phyloP scores from a whole-genome alignment of 2,797 vertebrate genomes.

The Sebastes wilsoni region DNA sequence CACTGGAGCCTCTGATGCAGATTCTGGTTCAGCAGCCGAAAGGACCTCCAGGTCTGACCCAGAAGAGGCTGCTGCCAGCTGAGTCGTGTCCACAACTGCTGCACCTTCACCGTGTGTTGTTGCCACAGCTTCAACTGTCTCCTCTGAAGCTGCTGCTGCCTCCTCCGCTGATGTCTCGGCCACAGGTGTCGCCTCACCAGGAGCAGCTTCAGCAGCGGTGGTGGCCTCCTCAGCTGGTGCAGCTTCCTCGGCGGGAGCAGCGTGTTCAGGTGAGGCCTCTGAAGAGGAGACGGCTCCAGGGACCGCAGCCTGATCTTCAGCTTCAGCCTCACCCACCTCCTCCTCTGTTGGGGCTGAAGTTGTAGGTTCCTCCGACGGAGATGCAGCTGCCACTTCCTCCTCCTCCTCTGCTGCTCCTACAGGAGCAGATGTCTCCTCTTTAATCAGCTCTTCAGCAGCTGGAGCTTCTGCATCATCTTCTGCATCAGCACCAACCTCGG shows the following conservation, averaged over 20 bases:
- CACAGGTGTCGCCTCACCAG: not conserved
- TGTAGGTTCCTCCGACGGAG: slow-evolving; percentile 15
- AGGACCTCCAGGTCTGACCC: slow-evolving; percentile 38
- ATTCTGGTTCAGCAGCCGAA: slow-evolving; percentile 21
- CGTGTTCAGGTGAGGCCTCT: slow-evolving; percentile 8
- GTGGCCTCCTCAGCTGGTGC: not conserved
- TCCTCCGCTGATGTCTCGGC: slow-evolving; percentile 2
- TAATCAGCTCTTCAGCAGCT: slow-evolving; percentile 18
- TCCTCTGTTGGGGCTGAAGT: not conserved
- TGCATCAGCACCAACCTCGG: slow-evolving; percentile 1
- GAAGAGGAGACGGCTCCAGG: not conserved
- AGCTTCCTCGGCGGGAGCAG: slow-evolving; percentile 1
- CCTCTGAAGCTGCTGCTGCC: slow-evolving; percentile 3
- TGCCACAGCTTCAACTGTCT: not conserved
- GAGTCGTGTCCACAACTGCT: not conserved
- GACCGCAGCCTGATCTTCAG: not conserved
- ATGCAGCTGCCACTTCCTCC: not conserved
- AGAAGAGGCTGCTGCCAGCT: slow-evolving; percentile 55
- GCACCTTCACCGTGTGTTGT: not conserved
- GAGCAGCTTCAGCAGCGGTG: not conserved
- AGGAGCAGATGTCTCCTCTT: slow-evolving; percentile 13
- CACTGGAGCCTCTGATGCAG: slow-evolving; percentile 9
- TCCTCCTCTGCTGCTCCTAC: not conserved
- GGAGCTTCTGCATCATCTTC: slow-evolving; percentile 11
- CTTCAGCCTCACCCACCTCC: slow-evolving; percentile 14